Evolutionary conservation across 2,113 vertebrate genomes (phyloP), one percentile per base, ranked within the genome.

Genomic region (Archilochus colubris): DNA sequence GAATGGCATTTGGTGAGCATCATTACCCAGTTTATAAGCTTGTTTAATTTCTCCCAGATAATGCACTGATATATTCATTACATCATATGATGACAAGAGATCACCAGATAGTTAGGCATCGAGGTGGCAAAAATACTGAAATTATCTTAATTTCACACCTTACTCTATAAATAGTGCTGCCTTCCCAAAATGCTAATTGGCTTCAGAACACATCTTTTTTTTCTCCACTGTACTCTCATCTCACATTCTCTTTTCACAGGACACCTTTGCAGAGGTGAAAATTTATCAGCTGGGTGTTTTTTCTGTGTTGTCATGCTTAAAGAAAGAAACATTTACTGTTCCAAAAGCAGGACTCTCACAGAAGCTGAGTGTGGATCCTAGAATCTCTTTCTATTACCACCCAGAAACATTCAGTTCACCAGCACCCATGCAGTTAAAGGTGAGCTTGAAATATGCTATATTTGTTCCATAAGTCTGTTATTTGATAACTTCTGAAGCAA

Each of bases 301-400:
- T 95, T 98, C 98, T 21, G 98, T 99, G 3, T 95, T 99, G 87
- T 98, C 98, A 54, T 98, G 98, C 93, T 97, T 99, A 84, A 98
- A 98, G 95, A 98, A 94, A 91, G 98, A 99, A 95, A 98, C 79
- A 23, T 98, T 98, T 96, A 99, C 96, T 7, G 91, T 99, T 86
- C 97, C 97, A 81, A 98, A 93, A 24, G 96, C 59, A 95, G 98
- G 98, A 40, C 91, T 98, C 68, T 97, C 94, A 58, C 84, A 98
- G 70, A 99, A 98, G 86, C 95, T 98, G 24, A 96, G 94, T 7
- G 54, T 98, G 97, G 98, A 99, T 97, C 90, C 98, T 25, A 97
- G 98, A 86, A 97, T 99, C 92, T 97, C 97, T 61, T 98, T 99
- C 46, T 97, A 79, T 94, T 99, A 98, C 86, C 98, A 97, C 55